A percentile compares a stretch with the other conserved stretches of the same genome.
Conservation (phyloP, 2,888 invertebrate genomes). For the Drosophila mulleri region DNA sequence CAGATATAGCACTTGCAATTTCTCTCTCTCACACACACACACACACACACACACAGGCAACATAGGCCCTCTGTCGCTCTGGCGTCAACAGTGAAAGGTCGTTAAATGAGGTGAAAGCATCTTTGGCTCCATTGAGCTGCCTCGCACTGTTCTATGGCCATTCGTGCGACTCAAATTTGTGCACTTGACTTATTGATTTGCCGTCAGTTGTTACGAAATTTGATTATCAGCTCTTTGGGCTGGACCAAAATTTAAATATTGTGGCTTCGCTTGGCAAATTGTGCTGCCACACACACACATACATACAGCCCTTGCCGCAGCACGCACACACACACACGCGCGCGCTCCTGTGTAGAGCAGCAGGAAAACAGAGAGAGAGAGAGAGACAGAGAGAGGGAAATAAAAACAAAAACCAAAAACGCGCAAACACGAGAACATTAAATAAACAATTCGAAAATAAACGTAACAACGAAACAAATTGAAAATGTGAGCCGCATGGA, state of each 20-base stretch:
- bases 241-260: constrained; percentile 48
- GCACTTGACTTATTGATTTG: constrained; percentile 72
- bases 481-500: constrained; percentile 57
- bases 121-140: constrained; percentile 29
- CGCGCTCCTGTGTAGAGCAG: constrained; percentile 1
- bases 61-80: not conserved
- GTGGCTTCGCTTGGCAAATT: constrained; percentile 4
- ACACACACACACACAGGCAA: not conserved
- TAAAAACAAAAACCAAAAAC: no score
- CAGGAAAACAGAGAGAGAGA: not conserved
- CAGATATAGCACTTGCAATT: constrained; percentile 24
- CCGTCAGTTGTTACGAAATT: constrained; percentile 59
- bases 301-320: not conserved
- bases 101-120: constrained; percentile 71
- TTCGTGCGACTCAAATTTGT: constrained; percentile 41
- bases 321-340: not conserved
- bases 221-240: constrained; percentile 55
- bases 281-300: not conserved
- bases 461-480: constrained; percentile 71
- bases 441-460: constrained; percentile 78
- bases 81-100: constrained; percentile 38
- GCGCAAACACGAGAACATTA: constrained; percentile 58
- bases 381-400: no score
- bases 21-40: not conserved
- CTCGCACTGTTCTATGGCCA: constrained; percentile 11